These are phyloP conservation scores for Urocolius indicus DNA, from an alignment of 2,113 vertebrate genomes.

Conservation along the genomic window DNA sequence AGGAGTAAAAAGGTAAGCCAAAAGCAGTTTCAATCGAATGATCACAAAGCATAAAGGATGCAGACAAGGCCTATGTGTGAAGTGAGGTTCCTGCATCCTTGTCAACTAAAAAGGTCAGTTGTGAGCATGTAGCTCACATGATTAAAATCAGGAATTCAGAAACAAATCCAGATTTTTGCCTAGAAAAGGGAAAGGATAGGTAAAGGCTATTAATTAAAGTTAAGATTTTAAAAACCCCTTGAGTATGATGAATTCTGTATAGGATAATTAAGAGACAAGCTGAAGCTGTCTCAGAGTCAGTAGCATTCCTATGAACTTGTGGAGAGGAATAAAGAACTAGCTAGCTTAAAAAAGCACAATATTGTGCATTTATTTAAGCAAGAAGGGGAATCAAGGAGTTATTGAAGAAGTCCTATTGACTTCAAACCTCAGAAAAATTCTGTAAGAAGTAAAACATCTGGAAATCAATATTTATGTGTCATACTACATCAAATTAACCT, in stretches of 20 bases:
- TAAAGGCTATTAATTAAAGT: neutral
- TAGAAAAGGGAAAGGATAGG: neutral
- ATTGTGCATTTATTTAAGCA: neutral
- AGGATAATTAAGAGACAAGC: neutral
- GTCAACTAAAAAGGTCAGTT: neutral
- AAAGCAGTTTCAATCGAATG: neutral
- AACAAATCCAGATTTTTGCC: neutral
- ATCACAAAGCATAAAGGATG: neutral
- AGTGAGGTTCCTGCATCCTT: neutral
- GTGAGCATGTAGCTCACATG: neutral
- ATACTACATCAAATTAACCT: constrained; percentile 12
- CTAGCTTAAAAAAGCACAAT: neutral
- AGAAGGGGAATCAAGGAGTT: neutral
- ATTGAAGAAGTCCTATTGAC: constrained; percentile 16
- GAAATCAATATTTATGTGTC: constrained; percentile 56
- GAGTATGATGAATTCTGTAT: constrained; percentile 15
- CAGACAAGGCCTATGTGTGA: neutral
- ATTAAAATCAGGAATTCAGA: neutral
- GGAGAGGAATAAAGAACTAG: neutral
- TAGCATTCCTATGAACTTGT: neutral
- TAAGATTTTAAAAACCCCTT: neutral
- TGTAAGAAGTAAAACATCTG: constrained; percentile 23
- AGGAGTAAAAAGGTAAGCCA: neutral
- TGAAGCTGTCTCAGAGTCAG: constrained; percentile 12
- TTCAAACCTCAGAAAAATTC: neutral